A percentile compares a stretch with the other conserved stretches of the same genome.
These are phyloP conservation scores for Oncorhynchus nerka DNA, from an alignment of 2,113 vertebrate genomes.

Conservation along the genomic window DNA sequence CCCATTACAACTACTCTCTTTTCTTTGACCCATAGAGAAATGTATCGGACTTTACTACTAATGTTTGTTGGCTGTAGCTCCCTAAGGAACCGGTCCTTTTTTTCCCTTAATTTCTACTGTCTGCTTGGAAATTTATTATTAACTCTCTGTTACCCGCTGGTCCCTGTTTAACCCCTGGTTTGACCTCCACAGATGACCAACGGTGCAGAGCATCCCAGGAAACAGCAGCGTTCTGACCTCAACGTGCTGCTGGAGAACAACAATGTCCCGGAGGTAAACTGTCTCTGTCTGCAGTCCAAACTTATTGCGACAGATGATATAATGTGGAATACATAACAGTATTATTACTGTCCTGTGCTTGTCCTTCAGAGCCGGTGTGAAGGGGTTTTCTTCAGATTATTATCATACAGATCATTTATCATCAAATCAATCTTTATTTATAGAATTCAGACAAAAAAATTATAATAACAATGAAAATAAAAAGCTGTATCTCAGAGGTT, in stretches of 20 bases:
- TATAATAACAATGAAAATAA: no score
- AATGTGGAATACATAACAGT: no score
- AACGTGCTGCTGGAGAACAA: slow-evolving; percentile 93
- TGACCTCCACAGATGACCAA: slow-evolving; percentile 80
- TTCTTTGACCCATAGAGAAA: slow-evolving; percentile 19
- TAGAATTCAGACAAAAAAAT: no score
- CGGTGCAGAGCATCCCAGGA: slow-evolving; percentile 86
- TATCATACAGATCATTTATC: no score
- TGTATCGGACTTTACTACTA: not conserved
- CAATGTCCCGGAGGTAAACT: slow-evolving; percentile 85
- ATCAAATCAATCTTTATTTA: no score
- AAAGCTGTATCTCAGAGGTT: no score
- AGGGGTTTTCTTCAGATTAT: no score
- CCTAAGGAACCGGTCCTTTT: not conserved
- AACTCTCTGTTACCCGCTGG: slow-evolving; percentile 5
- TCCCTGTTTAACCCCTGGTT: slow-evolving; percentile 25
- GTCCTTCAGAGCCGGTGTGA: no score
- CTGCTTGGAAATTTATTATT: not conserved
- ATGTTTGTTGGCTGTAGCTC: not conserved
- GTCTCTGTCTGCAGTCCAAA: not conserved
- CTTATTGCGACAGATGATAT: no score
- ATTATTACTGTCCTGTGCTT: no score
- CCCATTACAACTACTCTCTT: slow-evolving; percentile 4
- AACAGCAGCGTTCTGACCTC: slow-evolving; percentile 96
- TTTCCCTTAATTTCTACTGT: not conserved